A percentile compares a stretch with the other conserved stretches of the same genome.
These are phyloP conservation scores for Scomberomorus guttatus DNA, from an alignment of 2,797 vertebrate genomes.

Conservation along the genomic window DNA sequence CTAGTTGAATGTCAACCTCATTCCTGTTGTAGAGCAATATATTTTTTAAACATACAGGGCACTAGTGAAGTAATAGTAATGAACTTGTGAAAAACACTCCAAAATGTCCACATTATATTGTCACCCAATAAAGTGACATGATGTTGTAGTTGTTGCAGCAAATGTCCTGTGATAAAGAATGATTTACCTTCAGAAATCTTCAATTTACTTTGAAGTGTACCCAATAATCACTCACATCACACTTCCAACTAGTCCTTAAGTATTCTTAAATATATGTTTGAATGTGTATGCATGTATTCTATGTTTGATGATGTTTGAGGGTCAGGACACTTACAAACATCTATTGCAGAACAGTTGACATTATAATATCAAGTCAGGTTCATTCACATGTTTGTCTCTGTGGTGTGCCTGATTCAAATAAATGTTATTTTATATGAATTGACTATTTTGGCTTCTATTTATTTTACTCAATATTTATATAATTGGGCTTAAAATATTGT, in stretches of 20 bases:
- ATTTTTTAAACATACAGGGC: conserved; percentile 8
- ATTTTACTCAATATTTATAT: background rate
- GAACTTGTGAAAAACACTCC: conserved; percentile 12
- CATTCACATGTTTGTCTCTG: background rate
- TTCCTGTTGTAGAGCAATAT: conserved; percentile 32
- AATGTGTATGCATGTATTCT: background rate
- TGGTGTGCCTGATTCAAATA: background rate
- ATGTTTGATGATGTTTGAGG: background rate
- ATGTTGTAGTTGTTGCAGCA: background rate
- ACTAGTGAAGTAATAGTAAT: background rate
- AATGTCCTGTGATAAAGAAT: background rate
- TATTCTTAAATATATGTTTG: background rate
- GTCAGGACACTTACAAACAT: background rate
- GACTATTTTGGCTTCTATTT: background rate
- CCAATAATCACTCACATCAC: background rate
- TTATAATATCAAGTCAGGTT: background rate
- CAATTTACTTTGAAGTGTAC: background rate
- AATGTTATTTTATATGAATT: background rate
- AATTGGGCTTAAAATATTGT: background rate
- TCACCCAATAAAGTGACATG: background rate
- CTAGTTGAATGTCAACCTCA: conserved; percentile 42
- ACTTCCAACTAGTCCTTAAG: background rate
- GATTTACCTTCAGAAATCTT: background rate
- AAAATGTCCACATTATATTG: background rate
- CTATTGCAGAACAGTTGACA: conserved; percentile 3